A percentile compares a stretch with the other conserved stretches of the same genome.
These are phyloP conservation scores for Pissodes strobi DNA, from an alignment of 1,140 invertebrate genomes.

Conservation along the genomic window DNA sequence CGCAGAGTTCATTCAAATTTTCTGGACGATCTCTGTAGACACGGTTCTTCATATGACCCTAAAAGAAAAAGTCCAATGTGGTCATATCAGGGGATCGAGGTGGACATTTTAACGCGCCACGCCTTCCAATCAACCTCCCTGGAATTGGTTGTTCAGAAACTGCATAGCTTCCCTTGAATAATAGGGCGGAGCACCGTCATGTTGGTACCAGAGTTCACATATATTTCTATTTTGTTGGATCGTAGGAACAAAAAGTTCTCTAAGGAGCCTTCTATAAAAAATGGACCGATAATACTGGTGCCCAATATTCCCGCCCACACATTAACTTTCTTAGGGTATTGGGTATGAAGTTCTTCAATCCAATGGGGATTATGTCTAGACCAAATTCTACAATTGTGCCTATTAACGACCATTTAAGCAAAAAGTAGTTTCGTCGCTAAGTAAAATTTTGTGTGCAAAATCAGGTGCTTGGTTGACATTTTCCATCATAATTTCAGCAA, in stretches of 20 bases:
- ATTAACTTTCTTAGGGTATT: conserved; percentile 23
- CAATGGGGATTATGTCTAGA: conserved; percentile 28
- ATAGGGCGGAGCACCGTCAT: conserved; percentile 7
- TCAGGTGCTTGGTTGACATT: too few species aligned
- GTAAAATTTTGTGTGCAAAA: too few species aligned
- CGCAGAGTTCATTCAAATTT: too few species aligned
- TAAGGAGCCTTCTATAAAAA: too few species aligned
- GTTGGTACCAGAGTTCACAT: not conserved
- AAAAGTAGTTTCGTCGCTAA: too few species aligned
- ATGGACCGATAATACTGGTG: not conserved
- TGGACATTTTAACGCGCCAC: not conserved
- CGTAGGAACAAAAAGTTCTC: not conserved
- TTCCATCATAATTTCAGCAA: too few species aligned
- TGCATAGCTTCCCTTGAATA: conserved; percentile 3
- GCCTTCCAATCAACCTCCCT: not conserved
- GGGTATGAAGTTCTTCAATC: conserved; percentile 32
- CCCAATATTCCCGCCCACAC: too few species aligned
- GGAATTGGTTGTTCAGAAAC: conserved; percentile 5
- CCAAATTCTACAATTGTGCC: conserved; percentile 29
- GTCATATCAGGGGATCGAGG: too few species aligned
- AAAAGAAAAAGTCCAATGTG: too few species aligned
- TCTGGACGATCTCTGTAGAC: too few species aligned
- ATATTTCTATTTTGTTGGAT: not conserved
- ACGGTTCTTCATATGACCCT: too few species aligned
- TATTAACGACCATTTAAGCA: conserved; percentile 23